Base-by-base conservation (phyloP, 2,888 invertebrate genomes). In the Subacronicta megacephala region DNA sequence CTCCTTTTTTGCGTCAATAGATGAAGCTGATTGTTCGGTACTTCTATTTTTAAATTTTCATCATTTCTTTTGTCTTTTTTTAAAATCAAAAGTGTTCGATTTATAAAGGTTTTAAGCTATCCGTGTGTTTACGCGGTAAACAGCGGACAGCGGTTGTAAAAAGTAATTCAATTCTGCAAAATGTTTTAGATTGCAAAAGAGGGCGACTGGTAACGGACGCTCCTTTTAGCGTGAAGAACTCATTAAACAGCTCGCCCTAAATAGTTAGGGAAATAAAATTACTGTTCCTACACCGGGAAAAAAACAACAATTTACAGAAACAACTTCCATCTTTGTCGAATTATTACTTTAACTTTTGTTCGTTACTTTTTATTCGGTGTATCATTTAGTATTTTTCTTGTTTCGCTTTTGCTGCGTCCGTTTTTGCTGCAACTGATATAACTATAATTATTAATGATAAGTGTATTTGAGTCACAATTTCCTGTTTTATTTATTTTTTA, bases 1-100 rank as follows among this genome's bases (percentile, higher is more conserved):
- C 70, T 84, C 68, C 62, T 79, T 82, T 85, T 81, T 80, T 73
- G 64, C 70, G 75, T 65, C 76, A 77, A 84, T 84, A 83, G 66
- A 77, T 69, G 71, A 64, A 77, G 75, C 70, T 80, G 80, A 85
- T 82, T 86, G 78, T 69, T 69, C 58, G 55, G 66, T 78, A 66
- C 57, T 62, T 67, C 56, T 71, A 54, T 73, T 59, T 58, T 45
- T 36, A 18, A 45, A 50, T 59, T 50, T 46, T n/a, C 31, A 40
- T 37, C 38, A 31, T 16, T 26, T 10, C 26, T 20, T 45, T 37
- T 38, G 36, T 47, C 44, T 42, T 36, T 35, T 42, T 33, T 46
- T 42, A 31, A 35, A 45, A 46, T 56, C 29, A 40, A 62, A 62
- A 33, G 18, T 23, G n/a, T 62, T 62, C 46, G 36, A 52, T 63